phyloP scores from a whole-genome alignment of 2,797 vertebrate species.

The Otolemur crassicaudatus region DNA sequence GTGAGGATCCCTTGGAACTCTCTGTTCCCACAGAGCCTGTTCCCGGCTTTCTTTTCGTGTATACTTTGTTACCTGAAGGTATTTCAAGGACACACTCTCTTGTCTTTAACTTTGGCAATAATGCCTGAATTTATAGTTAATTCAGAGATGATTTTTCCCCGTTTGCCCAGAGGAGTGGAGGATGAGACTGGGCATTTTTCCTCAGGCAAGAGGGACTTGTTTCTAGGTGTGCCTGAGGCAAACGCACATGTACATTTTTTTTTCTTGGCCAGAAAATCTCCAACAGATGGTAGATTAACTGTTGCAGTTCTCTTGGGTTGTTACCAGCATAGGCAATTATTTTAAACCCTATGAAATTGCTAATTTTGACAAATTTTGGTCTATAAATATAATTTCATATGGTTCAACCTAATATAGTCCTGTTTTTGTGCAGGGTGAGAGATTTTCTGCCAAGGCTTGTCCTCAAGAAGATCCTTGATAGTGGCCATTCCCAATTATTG shows the following conservation, averaged over 20 bases:
- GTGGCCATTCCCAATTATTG: not conserved
- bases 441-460: not conserved
- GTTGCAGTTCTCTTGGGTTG: not conserved
- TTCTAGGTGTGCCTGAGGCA: conserved; percentile 23
- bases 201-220: not conserved
- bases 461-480: not conserved
- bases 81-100: not conserved
- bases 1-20: not conserved
- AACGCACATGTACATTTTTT: not conserved
- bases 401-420: not conserved
- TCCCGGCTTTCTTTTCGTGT: not conserved
- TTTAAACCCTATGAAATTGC: not conserved
- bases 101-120: conserved; percentile 19
- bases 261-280: not conserved
- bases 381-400: not conserved
- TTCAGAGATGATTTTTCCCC: not conserved
- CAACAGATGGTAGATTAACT: not conserved
- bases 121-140: not conserved
- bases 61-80: not conserved
- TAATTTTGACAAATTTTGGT: not conserved
- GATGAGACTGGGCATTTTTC: not conserved
- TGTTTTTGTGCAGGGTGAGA: not conserved
- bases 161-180: not conserved
- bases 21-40: not conserved
- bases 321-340: not conserved